Evolutionary conservation across 64 coral and sea anemone species (phyloP).

Genomic region (Porites lutea): DNA sequence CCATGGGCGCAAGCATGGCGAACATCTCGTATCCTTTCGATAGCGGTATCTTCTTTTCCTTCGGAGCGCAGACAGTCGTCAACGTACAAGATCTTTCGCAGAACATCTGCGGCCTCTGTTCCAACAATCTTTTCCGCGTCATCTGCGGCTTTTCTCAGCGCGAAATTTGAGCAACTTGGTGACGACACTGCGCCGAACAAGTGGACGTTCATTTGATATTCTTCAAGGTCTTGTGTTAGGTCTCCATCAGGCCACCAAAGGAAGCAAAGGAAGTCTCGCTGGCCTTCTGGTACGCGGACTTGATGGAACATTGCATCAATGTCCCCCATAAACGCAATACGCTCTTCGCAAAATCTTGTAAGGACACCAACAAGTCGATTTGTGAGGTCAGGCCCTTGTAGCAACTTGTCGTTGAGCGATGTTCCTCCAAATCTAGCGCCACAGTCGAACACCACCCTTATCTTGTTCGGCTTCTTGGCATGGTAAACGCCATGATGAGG

Average conservation of each 20-base stretch:
- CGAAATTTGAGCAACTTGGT: conserved; percentile 61
- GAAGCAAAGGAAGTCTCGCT: conserved; percentile 42
- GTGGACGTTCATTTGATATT: conserved; percentile 61
- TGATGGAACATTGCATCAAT: conserved; percentile 63
- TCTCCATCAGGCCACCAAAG: conserved; percentile 66
- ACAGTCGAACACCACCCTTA: background rate
- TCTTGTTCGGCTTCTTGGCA: background rate
- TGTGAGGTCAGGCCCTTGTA: background rate
- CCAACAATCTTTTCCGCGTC: background rate
- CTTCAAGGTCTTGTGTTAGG: conserved; percentile 22
- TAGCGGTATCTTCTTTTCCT: conserved; percentile 3
- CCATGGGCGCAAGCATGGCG: conserved; percentile 8
- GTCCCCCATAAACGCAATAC: conserved; percentile 11
- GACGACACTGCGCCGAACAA: conserved; percentile 61
- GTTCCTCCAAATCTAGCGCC: background rate
- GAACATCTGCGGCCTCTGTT: background rate
- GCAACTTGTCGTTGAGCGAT: background rate
- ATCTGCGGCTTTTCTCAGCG: conserved; percentile 7
- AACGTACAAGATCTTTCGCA: conserved; percentile 58
- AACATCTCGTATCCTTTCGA: conserved; percentile 1
- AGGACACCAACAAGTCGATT: background rate
- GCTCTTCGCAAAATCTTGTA: background rate
- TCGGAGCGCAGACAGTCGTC: conserved; percentile 50
- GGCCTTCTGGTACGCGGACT: conserved; percentile 39
- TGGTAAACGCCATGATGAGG: background rate